Evolutionary conservation across 2,113 vertebrate species (phyloP), one percentile per base, ranked within the genome.

Genomic region (Etheostoma cragini): DNA sequence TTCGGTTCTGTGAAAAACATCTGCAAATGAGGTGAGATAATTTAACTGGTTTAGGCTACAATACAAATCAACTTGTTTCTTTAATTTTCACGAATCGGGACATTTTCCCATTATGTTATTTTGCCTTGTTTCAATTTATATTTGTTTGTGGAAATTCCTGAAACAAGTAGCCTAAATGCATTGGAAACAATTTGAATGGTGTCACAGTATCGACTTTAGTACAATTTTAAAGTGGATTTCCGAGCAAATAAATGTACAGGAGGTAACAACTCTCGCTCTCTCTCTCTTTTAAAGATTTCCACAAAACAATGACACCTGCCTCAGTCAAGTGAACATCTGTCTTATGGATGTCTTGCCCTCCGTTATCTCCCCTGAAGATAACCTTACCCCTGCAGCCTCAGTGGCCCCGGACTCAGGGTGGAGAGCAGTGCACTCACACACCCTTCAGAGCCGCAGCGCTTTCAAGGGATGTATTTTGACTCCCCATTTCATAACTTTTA

Each of bases 401-500:
- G 26, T 82, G 78, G 86, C 79, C 78, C 80, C 75, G 53, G 24
- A 69, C 71, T 66, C 75, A 70, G 73, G 70, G 56, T 69, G 66
- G 64, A 88, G 76, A 70, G 72, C 58, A 66, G 24, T 26, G 45
- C 49, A 14, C 45, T 5, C 65, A 19, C 77, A 72, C 70, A 56
- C 35, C 35, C 68, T 61, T 63, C 69, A 68, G 64, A 81, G 77
- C 81, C 54, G 84, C 86, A 33, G 78, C 67, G 78, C 90, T 89
- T 89, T 93, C 82, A 86, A 89, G 82, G 91, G 84, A 93, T 92
- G 91, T 85, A 87, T 93, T 92, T 90, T 83, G 89, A 90, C 91
- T 93, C 81, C 67, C 73, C 72, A 80, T 93, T 94, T 95, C 91
- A 93, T 92, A 93, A 94, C 91, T 93, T 89, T 87, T 88, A 86